Conservation (phyloP, 2,797 vertebrate species). For the Anguilla pacifica region DNA sequence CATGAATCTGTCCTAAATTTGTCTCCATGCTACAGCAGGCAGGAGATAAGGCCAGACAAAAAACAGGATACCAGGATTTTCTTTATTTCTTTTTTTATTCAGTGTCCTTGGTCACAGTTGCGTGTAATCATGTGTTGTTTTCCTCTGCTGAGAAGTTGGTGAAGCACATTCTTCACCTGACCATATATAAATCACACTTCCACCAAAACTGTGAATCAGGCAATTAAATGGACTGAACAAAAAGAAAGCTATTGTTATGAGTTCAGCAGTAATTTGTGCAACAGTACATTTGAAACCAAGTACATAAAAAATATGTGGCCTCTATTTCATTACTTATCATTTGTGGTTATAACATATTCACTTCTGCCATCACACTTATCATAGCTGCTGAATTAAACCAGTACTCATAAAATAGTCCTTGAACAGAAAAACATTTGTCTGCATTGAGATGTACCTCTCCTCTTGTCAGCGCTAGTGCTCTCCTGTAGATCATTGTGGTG, state of each 20-base stretch:
- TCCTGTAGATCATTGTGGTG: no score
- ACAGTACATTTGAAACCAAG: not conserved
- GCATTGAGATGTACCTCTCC: not conserved
- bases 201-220: not conserved
- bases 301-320: not conserved
- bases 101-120: not conserved
- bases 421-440: no score
- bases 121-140: not conserved
- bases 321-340: no score
- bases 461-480: not conserved
- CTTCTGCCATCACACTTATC: not conserved
- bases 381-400: no score
- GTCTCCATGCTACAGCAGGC: not conserved
- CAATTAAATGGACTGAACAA: not conserved
- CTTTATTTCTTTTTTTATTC: not conserved
- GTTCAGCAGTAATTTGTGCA: not conserved
- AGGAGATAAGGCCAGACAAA: not conserved
- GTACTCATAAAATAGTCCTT: no score
- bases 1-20: not conserved
- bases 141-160: not conserved
- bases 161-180: no score
- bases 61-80: not conserved
- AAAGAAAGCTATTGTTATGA: not conserved
- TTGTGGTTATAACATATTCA: no score
- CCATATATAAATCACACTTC: not conserved